Evolutionary conservation across 2,797 vertebrate genomes (phyloP).

Genomic region (Allobates femoralis): DNA sequence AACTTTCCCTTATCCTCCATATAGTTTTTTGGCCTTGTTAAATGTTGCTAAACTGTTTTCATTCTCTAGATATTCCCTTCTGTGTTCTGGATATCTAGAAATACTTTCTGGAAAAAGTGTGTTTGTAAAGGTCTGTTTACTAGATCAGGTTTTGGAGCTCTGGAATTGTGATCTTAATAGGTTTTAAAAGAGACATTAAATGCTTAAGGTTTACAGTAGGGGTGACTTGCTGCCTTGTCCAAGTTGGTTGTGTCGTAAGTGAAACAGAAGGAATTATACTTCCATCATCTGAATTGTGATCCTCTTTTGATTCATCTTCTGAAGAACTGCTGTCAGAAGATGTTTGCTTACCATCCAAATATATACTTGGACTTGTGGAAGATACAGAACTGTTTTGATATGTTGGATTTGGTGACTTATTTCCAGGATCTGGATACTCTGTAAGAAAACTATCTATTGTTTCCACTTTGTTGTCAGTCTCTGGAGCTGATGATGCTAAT

Average conservation of each 20-base stretch:
- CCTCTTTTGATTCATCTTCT: neutral
- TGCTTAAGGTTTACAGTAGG: conserved; percentile 17
- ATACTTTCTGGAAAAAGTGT: neutral
- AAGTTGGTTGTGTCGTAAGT: neutral
- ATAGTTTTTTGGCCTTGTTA: neutral
- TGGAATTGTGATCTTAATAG: neutral
- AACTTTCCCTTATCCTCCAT: neutral
- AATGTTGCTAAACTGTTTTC: neutral
- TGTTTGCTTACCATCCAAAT: neutral
- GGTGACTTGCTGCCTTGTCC: neutral
- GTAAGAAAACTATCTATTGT: neutral
- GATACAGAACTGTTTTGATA: neutral
- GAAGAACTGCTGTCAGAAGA: conserved; percentile 53
- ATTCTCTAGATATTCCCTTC: neutral
- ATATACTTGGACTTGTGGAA: neutral
- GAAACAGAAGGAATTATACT: neutral
- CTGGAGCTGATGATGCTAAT: conserved; percentile 3
- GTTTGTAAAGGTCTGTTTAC: no score
- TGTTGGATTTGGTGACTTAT: neutral
- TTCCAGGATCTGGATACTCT: neutral
- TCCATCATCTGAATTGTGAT: neutral
- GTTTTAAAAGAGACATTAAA: conserved; percentile 23
- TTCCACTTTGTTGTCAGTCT: neutral
- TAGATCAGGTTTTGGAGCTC: neutral
- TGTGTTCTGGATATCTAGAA: neutral